Evolutionary conservation across 2,797 vertebrate species (phyloP), one percentile per base, ranked within the genome.

Genomic region (Balearica regulorum): DNA sequence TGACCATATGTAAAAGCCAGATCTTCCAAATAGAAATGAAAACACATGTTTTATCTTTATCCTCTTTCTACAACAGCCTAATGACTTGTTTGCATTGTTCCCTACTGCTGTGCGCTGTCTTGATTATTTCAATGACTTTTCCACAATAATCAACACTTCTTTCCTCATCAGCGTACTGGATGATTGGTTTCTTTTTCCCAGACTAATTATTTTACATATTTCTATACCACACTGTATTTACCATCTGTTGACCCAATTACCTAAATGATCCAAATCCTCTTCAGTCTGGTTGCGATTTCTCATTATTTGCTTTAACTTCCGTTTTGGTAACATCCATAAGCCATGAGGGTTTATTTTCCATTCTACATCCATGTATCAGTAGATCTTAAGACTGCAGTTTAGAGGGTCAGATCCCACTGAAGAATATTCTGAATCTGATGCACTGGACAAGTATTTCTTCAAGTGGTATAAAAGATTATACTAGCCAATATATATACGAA

Each of bases 161-260:
- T 97, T 96, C 96, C 96, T 98, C 98, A 98, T 98, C 98, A 98
- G 97, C 97, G 97, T 97, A 94, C 97, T 96, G 96, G 97, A 97
- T 98, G 98, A 98, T 98, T 97, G 90, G 97, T 98, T 98, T 98
- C 98, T 98, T 98, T 98, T 98, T 96, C 97, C 97, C 71, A 97
- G 97, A 97, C 85, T 98, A 97, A 98, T 98, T 98, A 98, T 98
- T 98, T 97, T 98, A 98, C 97, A 98, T 98, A 98, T 98, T 96
- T 90, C 57, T 54, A 39, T 58, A 78, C 46, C 58, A 64, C 92
- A 66, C 51, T 54, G 20, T 41, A 75, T 93, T 93, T 83, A 77
- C 91, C 91, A 92, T 85, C 93, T 94, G 73, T 65, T 92, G 90
- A 95, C 91, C 93, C 69, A 78, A 80, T 94, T 89, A 88, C 81